phyloP scores from a whole-genome alignment of 1,140 invertebrate genomes.

The Hyles vespertilio region DNA sequence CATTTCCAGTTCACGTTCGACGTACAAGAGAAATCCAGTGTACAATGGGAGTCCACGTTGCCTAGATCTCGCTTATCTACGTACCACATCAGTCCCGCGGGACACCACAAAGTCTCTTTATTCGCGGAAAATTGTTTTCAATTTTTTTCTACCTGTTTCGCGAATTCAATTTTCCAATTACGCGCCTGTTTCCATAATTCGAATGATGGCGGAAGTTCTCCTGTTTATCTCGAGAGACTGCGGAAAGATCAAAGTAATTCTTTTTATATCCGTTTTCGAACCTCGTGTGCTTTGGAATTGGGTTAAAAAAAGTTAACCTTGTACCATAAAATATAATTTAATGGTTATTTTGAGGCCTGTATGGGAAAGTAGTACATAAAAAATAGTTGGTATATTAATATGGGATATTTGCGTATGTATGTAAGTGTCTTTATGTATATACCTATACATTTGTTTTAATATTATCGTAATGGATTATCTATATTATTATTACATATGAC shows the following conservation, averaged over 20 bases:
- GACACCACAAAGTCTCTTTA: slow-evolving; percentile 4
- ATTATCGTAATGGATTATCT: no score
- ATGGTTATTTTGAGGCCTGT: no score
- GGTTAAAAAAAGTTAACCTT: no score
- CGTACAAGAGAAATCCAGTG: slow-evolving; percentile 5
- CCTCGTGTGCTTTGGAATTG: no score
- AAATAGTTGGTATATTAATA: no score
- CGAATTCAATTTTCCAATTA: slow-evolving; percentile 6
- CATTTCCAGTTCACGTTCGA: slow-evolving; percentile 11
- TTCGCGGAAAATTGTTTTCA: slow-evolving; percentile 4
- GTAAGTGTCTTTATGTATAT: no score
- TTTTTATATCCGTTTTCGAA: no score
- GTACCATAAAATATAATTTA: no score
- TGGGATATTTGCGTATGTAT: no score
- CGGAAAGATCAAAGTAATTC: background rate
- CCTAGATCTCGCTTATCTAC: background rate
- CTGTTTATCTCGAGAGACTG: slow-evolving; percentile 4
- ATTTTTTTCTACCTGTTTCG: slow-evolving; percentile 1
- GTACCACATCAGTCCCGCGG: background rate
- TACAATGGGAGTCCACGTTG: background rate
- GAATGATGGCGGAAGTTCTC: background rate
- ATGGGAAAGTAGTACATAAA: no score
- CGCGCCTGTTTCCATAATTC: slow-evolving; percentile 2
- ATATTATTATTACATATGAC: no score
- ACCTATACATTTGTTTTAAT: no score